These are phyloP conservation scores for Mesocricetus auratus DNA, from an alignment of 2,113 vertebrate genomes.

Conservation along the genomic window DNA sequence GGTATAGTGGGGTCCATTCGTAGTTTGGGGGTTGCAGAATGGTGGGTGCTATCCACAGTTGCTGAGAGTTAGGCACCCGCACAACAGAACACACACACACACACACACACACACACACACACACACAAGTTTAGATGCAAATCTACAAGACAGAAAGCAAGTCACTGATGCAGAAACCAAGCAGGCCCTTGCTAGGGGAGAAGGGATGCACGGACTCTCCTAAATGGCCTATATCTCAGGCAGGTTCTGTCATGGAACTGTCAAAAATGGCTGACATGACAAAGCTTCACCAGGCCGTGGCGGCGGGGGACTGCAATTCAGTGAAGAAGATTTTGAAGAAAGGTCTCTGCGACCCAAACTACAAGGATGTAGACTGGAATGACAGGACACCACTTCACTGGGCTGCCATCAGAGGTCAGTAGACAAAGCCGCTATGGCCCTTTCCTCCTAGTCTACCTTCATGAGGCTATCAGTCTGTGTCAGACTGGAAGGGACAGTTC, in stretches of 20 bases:
- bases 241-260: constrained; percentile 55
- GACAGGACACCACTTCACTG: constrained; percentile 94
- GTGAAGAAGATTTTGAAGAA: constrained; percentile 88
- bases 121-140: neutral
- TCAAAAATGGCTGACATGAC: constrained; percentile 86
- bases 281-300: constrained; percentile 93
- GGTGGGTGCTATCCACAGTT: neutral
- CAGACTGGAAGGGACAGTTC: neutral
- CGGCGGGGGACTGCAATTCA: constrained; percentile 86
- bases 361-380: constrained; percentile 94
- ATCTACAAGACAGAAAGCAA: neutral
- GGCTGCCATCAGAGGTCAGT: constrained; percentile 93
- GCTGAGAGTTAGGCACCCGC: neutral
- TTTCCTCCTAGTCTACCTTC: neutral
- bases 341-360: constrained; percentile 90
- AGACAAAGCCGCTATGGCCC: accelerated
- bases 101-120: neutral
- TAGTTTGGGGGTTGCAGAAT: neutral
- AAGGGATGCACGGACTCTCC: neutral
- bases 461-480: neutral
- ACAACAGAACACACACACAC: neutral
- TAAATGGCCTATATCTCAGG: neutral
- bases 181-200: neutral
- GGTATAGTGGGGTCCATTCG: neutral
- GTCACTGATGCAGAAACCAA: neutral